These are phyloP conservation scores for Capreolus pygargus DNA, from an alignment of 2,113 vertebrate genomes.

Conservation along the genomic window DNA sequence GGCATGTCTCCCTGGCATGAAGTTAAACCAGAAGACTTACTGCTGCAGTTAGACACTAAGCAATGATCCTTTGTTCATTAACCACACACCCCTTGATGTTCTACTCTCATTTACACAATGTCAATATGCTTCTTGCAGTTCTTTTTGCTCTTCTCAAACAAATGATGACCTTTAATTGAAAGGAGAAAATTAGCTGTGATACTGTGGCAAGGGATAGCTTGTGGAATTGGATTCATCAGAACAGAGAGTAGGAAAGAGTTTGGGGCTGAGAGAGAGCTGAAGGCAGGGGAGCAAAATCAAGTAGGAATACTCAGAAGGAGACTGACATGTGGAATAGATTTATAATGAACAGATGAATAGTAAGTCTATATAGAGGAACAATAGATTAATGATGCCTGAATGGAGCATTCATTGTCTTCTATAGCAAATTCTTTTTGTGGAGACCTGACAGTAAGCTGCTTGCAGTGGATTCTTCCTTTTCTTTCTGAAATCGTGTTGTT, in stretches of 20 bases:
- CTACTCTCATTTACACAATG: conserved; percentile 62
- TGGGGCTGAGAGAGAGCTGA: not conserved
- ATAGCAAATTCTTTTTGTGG: not conserved
- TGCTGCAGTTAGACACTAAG: not conserved
- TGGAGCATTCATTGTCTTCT: not conserved
- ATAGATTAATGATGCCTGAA: not conserved
- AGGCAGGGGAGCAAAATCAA: not conserved
- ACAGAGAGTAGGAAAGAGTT: not conserved
- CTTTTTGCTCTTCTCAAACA: conserved; percentile 60
- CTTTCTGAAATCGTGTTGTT: not conserved
- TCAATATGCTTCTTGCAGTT: conserved; percentile 46
- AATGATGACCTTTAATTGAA: conserved; percentile 69
- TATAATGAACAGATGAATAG: not conserved
- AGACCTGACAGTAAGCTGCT: conserved; percentile 18
- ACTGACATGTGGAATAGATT: not conserved
- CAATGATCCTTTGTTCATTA: conserved; percentile 56
- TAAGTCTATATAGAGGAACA: not conserved
- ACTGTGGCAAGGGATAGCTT: not conserved
- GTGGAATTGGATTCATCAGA: conserved; percentile 20
- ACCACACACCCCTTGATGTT: conserved; percentile 15
- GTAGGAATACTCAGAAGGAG: not conserved
- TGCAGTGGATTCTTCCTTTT: not conserved
- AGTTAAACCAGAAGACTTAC: not conserved
- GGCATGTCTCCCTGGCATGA: not conserved
- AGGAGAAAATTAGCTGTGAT: conserved; percentile 63